A percentile compares a stretch with the other conserved stretches of the same genome.
phyloP scores from a whole-genome alignment of 2,113 vertebrate genomes.

The Hyla sarda region DNA sequence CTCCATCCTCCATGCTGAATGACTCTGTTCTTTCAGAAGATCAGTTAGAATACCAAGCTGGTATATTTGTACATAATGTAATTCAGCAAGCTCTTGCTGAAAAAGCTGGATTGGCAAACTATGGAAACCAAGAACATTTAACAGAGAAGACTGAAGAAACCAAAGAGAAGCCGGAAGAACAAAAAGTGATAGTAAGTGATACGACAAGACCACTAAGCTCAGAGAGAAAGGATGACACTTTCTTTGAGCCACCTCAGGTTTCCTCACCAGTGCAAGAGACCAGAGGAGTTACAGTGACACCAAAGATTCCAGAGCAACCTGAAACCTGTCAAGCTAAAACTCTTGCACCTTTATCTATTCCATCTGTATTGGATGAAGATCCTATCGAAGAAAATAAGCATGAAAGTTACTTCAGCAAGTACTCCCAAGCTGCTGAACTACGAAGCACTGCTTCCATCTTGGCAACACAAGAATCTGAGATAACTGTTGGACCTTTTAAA shows the following conservation, averaged over 20 bases:
- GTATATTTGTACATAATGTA: slow-evolving; percentile 88
- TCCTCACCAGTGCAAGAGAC: slow-evolving; percentile 79
- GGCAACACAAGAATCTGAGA: slow-evolving; percentile 82
- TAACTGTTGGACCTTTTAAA: slow-evolving; percentile 88
- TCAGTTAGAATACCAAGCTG: slow-evolving; percentile 89
- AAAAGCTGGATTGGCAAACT: slow-evolving; percentile 69
- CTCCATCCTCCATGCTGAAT: slow-evolving; percentile 65
- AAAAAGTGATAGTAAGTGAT: slow-evolving; percentile 52
- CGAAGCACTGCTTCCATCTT: slow-evolving; percentile 87
- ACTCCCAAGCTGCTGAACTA: slow-evolving; percentile 92
- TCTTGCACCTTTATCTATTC: slow-evolving; percentile 60
- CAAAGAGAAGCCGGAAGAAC: slow-evolving; percentile 61
- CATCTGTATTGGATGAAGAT: slow-evolving; percentile 74
- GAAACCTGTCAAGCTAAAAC: slow-evolving; percentile 71
- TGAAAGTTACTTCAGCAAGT: slow-evolving; percentile 96
- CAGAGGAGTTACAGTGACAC: slow-evolving; percentile 70
- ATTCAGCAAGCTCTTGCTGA: slow-evolving; percentile 91
- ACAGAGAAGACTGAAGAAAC: slow-evolving; percentile 56
- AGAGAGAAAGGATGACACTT: slow-evolving; percentile 64
- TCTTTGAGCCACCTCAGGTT: slow-evolving; percentile 78
- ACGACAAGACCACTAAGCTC: slow-evolving; percentile 49
- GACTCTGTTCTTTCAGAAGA: slow-evolving; percentile 76
- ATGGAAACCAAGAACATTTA: background rate
- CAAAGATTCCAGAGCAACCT: slow-evolving; percentile 73
- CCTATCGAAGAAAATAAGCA: slow-evolving; percentile 78